Percentiles rank a stretch among this genome's conserved stretches.
Evolutionary conservation across 1,140 invertebrate genomes (phyloP).

Genomic region (Pygmarrhopalites habei): DNA sequence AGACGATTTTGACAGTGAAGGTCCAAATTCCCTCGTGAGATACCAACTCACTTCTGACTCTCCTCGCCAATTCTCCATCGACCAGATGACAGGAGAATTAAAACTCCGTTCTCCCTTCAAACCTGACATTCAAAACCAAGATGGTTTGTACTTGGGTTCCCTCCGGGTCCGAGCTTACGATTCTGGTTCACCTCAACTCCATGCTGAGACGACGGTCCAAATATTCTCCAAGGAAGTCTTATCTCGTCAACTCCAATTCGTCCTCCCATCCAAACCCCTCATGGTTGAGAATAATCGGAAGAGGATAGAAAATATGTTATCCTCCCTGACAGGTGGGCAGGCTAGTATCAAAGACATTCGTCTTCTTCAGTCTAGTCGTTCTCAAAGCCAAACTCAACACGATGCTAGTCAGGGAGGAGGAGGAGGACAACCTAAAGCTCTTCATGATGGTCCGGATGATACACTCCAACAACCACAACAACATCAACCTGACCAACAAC

Average conservation of each 20-base stretch:
- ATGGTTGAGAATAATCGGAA: conserved; percentile 23
- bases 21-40: conserved; percentile 26
- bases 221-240: conserved; percentile 36
- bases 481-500: not conserved
- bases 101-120: conserved; percentile 16
- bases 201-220: conserved; percentile 26
- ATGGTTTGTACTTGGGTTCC: conserved; percentile 27
- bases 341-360: conserved; percentile 16
- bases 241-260: conserved; percentile 29
- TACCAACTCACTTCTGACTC: conserved; percentile 27
- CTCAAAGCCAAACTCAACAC: not conserved
- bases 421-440: not conserved
- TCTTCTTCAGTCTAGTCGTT: not conserved
- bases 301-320: conserved; percentile 32
- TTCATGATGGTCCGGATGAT: not conserved
- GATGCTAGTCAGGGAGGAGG: not conserved
- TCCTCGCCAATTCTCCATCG: conserved; percentile 17
- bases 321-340: conserved; percentile 27
- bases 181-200: conserved; percentile 26
- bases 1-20: conserved; percentile 26
- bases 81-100: conserved; percentile 25
- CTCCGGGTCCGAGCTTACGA: conserved; percentile 30
- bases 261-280: conserved; percentile 25
- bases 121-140: conserved; percentile 2
- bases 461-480: not conserved